These are phyloP conservation scores for Psilanteris sp. DNA, from an alignment of 1,140 invertebrate genomes.

Conservation along the genomic window DNA sequence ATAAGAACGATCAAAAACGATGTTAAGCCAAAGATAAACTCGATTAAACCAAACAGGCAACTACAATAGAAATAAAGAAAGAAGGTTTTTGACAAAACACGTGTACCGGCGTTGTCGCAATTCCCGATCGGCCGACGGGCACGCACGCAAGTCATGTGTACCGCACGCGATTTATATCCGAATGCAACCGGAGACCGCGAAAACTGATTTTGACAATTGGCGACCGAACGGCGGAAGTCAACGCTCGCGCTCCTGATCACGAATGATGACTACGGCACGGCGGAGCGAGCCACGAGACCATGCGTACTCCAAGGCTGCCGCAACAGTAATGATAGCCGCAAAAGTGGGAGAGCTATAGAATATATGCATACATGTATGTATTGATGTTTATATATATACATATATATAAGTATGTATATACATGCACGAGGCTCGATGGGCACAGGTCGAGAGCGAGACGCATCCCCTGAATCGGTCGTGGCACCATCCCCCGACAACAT, in stretches of 20 bases:
- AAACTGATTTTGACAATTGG: constrained; percentile 17
- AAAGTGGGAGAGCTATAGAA: constrained; percentile 63
- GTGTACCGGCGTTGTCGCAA: constrained; percentile 52
- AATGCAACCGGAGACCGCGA: neutral
- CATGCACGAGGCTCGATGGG: neutral
- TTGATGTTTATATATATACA: constrained; percentile 21
- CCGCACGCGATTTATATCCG: constrained; percentile 31
- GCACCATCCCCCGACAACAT: constrained; percentile 3
- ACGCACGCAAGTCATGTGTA: constrained; percentile 24
- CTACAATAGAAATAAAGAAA: constrained; percentile 20
- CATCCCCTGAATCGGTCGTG: neutral
- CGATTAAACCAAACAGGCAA: constrained; percentile 2
- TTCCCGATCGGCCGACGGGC: constrained; percentile 30
- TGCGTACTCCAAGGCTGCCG: constrained; percentile 63
- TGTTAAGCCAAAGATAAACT: constrained; percentile 13
- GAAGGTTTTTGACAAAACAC: constrained; percentile 45
- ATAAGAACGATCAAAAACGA: too few relatives aligned
- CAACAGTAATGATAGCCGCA: constrained; percentile 63
- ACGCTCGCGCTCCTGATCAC: constrained; percentile 60
- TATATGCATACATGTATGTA: constrained; percentile 30
- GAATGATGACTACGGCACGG: constrained; percentile 58
- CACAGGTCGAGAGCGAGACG: neutral
- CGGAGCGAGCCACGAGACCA: constrained; percentile 51
- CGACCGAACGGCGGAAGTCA: constrained; percentile 49
- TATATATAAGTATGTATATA: constrained; percentile 1